These are phyloP conservation scores for Planiliza haematocheilus DNA, from an alignment of 2,113 vertebrate genomes.

Conservation along the genomic window DNA sequence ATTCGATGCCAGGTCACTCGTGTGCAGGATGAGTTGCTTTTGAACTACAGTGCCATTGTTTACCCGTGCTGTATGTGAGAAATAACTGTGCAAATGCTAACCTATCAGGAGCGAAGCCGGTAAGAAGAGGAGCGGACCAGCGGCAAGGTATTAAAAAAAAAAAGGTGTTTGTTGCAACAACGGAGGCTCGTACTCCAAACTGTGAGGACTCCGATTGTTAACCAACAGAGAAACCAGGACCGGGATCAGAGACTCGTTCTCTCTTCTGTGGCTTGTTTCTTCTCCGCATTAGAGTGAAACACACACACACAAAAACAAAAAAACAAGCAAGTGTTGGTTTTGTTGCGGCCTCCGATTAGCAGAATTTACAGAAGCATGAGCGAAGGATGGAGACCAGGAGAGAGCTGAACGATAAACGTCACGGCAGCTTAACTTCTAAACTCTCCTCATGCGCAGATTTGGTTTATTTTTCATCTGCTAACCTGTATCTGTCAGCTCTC, in stretches of 20 bases:
- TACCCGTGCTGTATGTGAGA: conserved; percentile 31
- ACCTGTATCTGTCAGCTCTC: conserved; percentile 50
- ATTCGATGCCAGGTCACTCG: no score
- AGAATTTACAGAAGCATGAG: conserved; percentile 42
- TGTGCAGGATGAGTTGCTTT: no score
- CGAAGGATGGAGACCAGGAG: conserved; percentile 31
- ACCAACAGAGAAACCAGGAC: conserved; percentile 55
- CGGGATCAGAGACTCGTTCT: conserved; percentile 20
- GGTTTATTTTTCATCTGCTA: conserved; percentile 21
- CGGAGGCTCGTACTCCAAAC: conserved; percentile 70
- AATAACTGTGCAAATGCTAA: conserved; percentile 76
- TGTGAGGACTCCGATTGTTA: conserved; percentile 50
- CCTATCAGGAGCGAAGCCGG: conserved; percentile 76
- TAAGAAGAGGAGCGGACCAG: conserved; percentile 80
- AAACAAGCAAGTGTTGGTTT: conserved; percentile 34
- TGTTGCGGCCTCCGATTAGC: conserved; percentile 40
- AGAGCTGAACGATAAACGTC: conserved; percentile 22
- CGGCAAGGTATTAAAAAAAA: conserved; percentile 75
- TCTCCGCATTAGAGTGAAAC: conserved; percentile 59
- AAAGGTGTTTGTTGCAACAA: conserved; percentile 72
- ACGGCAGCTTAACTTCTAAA: conserved; percentile 10
- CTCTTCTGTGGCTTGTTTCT: conserved; percentile 36
- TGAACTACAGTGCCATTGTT: not conserved
- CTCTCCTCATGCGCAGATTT: conserved; percentile 3
- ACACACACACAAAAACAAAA: conserved; percentile 34